A percentile compares a stretch with the other conserved stretches of the same genome.
phyloP scores from a whole-genome alignment of 2,888 invertebrate species.

The Tanypteryx hageni region DNA sequence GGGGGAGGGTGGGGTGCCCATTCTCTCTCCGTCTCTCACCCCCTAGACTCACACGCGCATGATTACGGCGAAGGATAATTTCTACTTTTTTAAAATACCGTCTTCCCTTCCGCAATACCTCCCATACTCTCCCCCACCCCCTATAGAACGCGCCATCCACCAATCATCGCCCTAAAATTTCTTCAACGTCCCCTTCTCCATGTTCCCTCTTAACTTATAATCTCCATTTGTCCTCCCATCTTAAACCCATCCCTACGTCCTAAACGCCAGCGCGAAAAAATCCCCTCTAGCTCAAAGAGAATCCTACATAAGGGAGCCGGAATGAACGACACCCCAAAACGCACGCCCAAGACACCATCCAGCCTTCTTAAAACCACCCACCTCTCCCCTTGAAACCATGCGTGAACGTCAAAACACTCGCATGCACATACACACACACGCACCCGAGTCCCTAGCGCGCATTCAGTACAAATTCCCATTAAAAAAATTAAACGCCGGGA shows the following conservation, averaged over 20 bases:
- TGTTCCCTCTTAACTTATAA: neutral
- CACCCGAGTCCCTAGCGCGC: no score
- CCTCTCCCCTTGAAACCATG: neutral
- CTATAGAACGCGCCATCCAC: neutral
- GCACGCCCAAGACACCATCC: neutral
- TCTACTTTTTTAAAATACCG: neutral
- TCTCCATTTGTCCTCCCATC: neutral
- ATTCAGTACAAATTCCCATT: neutral
- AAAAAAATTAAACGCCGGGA: neutral
- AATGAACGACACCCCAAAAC: neutral
- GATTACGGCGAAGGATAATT: neutral
- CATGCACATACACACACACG: neutral
- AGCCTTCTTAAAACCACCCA: neutral
- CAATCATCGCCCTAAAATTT: conserved; percentile 7
- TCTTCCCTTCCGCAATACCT: no score
- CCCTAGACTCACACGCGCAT: neutral
- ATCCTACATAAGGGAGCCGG: neutral
- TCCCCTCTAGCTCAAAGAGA: neutral
- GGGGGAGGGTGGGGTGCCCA: no score
- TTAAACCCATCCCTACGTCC: neutral
- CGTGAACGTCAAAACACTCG: conserved; percentile 7
- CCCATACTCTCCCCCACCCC: neutral
- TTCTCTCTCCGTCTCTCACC: neutral
- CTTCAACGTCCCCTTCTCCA: neutral
- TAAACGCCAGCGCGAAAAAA: neutral